Evolutionary conservation across 2,888 invertebrate genomes (phyloP), one percentile per base, ranked within the genome.

Genomic region (Lysandra bellargus): DNA sequence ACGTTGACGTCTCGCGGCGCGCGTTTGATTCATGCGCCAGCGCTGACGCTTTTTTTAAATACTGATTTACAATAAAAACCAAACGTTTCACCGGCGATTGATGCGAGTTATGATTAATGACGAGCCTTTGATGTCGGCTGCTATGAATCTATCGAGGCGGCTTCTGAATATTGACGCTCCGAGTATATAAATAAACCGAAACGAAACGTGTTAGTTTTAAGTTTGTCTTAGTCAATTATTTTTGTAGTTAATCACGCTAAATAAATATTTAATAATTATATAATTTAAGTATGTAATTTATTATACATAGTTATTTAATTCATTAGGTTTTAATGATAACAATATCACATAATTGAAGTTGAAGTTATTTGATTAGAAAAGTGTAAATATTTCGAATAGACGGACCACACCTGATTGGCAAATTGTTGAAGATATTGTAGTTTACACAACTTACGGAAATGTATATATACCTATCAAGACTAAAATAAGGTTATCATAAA

Each of bases 21-120:
- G 86, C 88, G 88, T 90, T 91, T 93, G 94, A 94, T 93, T 93
- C 92, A 93, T 92, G 87, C 88, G 90, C 92, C 89, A 88, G 89
- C 90, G 88, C 90, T 92, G 92, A 93, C 92, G 90, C 93, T 91
- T 93, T 94, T 93, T 93, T 76, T 57, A 76, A 93, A 94, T 93
- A 92, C 93, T 92, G 93, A 93, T 94, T 93, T 92, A 94, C 93
- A 94, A 94, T 93, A 94, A 94, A 94, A 94, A 92, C 92, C 92
- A 90, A 90, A 90, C 88, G 91, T 91, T 90, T 88, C 90, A 90
- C 89, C 89, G 90, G 92, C 93, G 93, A 94, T 94, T 93, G 93
- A 93, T 94, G 93, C 92, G 90, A 91, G 93, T 94, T 94, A 94
- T 94, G 94, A 94, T 94, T 94, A 92, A 94, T 94, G 93, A 88